phyloP scores from a whole-genome alignment of 2,888 invertebrate genomes.

The Gryllus longicercus region DNA sequence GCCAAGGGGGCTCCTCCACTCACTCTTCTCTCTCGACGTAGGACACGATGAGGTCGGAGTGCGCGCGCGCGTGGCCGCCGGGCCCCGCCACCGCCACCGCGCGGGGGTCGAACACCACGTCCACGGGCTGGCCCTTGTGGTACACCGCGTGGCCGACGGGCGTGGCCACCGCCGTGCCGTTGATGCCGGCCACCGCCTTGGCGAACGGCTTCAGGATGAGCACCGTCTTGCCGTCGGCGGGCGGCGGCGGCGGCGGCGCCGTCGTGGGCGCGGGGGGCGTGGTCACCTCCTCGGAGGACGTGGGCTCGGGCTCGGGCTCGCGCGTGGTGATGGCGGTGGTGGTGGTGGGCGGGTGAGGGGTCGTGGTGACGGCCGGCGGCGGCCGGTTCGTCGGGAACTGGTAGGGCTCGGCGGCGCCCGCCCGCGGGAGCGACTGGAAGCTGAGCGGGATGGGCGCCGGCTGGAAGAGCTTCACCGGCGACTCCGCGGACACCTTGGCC shows the following conservation, averaged over 20 bases:
- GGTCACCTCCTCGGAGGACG: not conserved
- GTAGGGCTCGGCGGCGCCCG: not conserved
- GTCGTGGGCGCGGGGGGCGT: not conserved
- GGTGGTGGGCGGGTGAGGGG: not conserved
- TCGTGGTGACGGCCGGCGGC: not conserved
- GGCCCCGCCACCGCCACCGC: slow-evolving; percentile 71
- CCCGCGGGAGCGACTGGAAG: not conserved
- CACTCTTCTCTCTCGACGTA: slow-evolving; percentile 23
- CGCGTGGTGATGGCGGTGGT: not conserved
- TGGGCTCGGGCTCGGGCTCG: not conserved
- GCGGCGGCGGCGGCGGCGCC: not conserved
- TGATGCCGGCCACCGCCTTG: slow-evolving; percentile 60
- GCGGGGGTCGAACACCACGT: slow-evolving; percentile 63
- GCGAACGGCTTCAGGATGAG: slow-evolving; percentile 63
- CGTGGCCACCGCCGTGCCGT: slow-evolving; percentile 66
- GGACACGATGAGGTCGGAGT: slow-evolving; percentile 61
- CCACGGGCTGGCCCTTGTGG: slow-evolving; percentile 57
- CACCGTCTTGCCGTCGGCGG: slow-evolving; percentile 42
- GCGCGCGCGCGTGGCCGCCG: slow-evolving; percentile 71
- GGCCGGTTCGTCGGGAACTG: not conserved
- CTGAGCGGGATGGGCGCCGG: not conserved
- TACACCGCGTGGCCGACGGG: slow-evolving; percentile 65
- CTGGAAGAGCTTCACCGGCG: not conserved
- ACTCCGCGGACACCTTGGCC: not conserved
- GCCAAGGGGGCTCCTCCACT: not conserved